Base-by-base conservation (phyloP, 1,140 invertebrate genomes). In the Archivesica marissinica region DNA sequence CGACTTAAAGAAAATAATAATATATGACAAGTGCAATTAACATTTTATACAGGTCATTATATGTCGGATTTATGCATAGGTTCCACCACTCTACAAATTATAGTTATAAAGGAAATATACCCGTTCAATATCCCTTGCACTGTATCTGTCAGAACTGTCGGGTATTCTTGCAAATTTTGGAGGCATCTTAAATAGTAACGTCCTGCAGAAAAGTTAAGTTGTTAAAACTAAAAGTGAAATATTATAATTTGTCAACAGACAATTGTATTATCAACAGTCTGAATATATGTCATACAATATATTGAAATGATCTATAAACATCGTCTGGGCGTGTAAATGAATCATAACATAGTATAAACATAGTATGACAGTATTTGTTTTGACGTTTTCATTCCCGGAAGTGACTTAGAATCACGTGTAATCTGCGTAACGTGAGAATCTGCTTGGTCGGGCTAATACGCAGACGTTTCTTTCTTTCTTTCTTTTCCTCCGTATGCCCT, bases 161-260 rank as follows among this genome's bases (percentile, higher is more conserved):
- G 88, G 85, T 17, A 86, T 89, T 39, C 91, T 72, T 23, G 75
- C 87, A 89, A 92, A 92, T 68, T 92, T 92, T 11, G 91, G 90
- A 25, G 90, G 90, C 90, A 91, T 91, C 35, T 28, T 88, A 47
- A 47, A 47, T 4, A 4, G 17, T 11, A 52, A 52, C 17, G 50
- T 52, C 4, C 17, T 11, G 6, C 17, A 52, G 2, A 7, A n/a
- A n/a, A 3, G 3, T n/a, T 23, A 52, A 52, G 17, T 23, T 9
- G 7, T 44, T 44, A 9, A 9, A 44, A 44, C 41, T 9, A 7
- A 44, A 17, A 44, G 7, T 44, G 7, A 17, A 17, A 44, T 9
- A 44, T 17, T 9, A 9, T 9, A 44, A 17, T 9, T 9, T 44
- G 41, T 44, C 7, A 44, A 44, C 41, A 44, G 17, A 9, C 7